Evolutionary conservation across 2,797 vertebrate genomes (phyloP), one percentile per base, ranked within the genome.

Genomic region (Lacerta agilis): DNA sequence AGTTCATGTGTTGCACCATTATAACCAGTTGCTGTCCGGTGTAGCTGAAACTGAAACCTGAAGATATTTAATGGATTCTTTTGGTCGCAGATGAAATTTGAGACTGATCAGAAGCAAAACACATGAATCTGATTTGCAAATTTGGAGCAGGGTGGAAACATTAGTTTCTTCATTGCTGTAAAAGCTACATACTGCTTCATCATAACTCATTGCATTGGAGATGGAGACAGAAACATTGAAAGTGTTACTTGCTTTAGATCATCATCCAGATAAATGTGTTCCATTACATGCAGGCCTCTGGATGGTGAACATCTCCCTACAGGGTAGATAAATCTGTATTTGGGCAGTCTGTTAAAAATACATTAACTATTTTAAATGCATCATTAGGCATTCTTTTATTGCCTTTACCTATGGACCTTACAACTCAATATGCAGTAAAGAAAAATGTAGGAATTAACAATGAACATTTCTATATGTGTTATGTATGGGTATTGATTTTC

Each of bases 301-400:
- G 0, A 67, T 89, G 78, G 33, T 69, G 90, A 94, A 80, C 79
- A 78, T 86, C 77, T 91, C 89, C 88, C 88, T 88, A 91, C 38
- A 79, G 85, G 18, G 3, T 83, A 94, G 85, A 93, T 86, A 91
- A 94, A 95, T 88, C 84, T 94, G 72, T 73, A 86, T 92, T 85
- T 93, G 91, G 83, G 78, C 41, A 91, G 87, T 93, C 87, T 91
- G 88, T 93, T 93, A 81, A 95, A 94, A 92, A 41, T 66, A 73
- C 89, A 89, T 88, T 91, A 91, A 41, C 86, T 94, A 83, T 91
- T 88, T 94, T 90, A 94, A 95, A 94, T 93, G 78, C 58, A 90
- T 88, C 80, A 87, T 91, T 93, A 92, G 86, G 15, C 67, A 88
- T 85, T 85, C 33, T 29, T 93, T 93, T 92, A 92, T 90, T 29